A percentile compares a stretch with the other conserved stretches of the same genome.
These are phyloP conservation scores for Euproctis similis DNA, from an alignment of 2,888 invertebrate genomes.

Conservation along the genomic window DNA sequence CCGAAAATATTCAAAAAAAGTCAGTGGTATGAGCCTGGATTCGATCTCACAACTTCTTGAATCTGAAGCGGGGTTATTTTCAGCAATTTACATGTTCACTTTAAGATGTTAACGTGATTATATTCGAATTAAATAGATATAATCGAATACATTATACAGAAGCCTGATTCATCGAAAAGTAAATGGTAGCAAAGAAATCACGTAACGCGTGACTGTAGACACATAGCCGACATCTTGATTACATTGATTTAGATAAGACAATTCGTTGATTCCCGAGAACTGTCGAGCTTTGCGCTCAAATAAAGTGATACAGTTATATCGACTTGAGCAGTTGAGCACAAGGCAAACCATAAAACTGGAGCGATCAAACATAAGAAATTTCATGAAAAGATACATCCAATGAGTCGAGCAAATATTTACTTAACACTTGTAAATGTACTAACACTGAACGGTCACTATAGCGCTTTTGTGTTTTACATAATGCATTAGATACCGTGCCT, in stretches of 20 bases:
- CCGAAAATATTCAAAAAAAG: too few species aligned
- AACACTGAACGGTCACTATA: constrained; percentile 10
- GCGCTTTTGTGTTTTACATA: constrained; percentile 8
- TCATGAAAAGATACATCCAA: constrained; percentile 24
- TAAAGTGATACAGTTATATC: constrained; percentile 33
- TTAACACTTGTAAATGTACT: constrained; percentile 17
- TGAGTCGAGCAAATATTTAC: constrained; percentile 19
- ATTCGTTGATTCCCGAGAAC: constrained; percentile 31
- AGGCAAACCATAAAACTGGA: constrained; percentile 32
- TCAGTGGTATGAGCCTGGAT: too few species aligned
- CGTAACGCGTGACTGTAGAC: constrained; percentile 36
- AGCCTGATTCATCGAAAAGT: too few species aligned
- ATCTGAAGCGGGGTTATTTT: too few species aligned
- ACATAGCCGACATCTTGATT: constrained; percentile 25
- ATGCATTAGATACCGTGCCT: too few species aligned
- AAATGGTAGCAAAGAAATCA: constrained; percentile 27
- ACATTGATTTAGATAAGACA: constrained; percentile 39
- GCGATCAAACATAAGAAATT: constrained; percentile 30
- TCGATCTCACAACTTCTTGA: too few species aligned
- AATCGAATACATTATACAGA: too few species aligned
- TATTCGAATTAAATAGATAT: too few species aligned
- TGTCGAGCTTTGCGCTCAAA: constrained; percentile 27
- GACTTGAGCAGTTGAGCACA: constrained; percentile 33
- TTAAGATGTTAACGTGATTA: too few species aligned
- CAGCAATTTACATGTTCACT: too few species aligned